These are phyloP conservation scores for Triplophysa siluroides DNA, from an alignment of 2,113 vertebrate genomes.

Conservation along the genomic window DNA sequence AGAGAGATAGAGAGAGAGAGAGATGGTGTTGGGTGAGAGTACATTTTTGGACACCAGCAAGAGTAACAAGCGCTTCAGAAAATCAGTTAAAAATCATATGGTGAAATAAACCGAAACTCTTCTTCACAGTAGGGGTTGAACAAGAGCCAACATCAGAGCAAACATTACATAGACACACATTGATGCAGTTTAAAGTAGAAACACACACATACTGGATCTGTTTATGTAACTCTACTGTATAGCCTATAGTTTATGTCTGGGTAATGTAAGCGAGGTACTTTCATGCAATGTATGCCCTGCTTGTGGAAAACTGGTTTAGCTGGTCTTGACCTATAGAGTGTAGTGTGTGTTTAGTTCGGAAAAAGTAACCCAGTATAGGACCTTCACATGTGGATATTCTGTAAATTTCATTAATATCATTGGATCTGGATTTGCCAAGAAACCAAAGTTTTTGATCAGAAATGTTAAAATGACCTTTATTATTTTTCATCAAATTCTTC, in stretches of 20 bases:
- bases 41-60: conserved; percentile 1
- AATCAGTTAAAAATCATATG: conserved; percentile 7
- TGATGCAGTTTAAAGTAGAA: background rate
- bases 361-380: no score
- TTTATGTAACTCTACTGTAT: conserved; percentile 3
- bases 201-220: background rate
- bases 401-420: background rate
- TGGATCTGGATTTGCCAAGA: background rate
- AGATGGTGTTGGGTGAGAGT: background rate
- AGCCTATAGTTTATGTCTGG: background rate
- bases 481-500: background rate
- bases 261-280: background rate
- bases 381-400: no score
- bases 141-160: conserved; percentile 3
- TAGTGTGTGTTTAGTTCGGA: background rate
- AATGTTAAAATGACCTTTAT: background rate
- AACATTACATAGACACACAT: background rate
- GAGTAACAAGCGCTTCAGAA: background rate
- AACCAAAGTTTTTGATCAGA: background rate
- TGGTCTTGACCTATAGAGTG: background rate
- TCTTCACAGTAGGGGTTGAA: conserved; percentile 32
- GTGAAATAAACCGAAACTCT: conserved; percentile 36
- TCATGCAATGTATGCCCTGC: background rate
- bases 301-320: background rate
- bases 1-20: conserved; percentile 2